These are phyloP conservation scores for Phocoena phocoena DNA, from an alignment of 2,113 vertebrate species.

Conservation along the genomic window DNA sequence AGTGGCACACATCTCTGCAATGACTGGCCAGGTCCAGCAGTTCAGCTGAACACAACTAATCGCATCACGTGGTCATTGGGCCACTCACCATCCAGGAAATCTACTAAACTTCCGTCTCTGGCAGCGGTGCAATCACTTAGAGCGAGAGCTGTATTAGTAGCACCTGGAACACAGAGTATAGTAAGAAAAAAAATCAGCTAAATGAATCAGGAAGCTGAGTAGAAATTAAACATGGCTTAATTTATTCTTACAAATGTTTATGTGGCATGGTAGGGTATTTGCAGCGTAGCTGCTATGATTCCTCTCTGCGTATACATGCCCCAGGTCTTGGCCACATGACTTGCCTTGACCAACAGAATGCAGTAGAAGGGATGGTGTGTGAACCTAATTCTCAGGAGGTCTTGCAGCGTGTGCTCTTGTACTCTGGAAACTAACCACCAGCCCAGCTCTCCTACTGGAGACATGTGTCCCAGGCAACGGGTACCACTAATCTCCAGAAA, in stretches of 20 bases:
- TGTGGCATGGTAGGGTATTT: background rate
- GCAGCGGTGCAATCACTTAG: background rate
- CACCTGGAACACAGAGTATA: no score
- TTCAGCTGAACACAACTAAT: background rate
- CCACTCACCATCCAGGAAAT: background rate
- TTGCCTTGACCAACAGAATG: background rate
- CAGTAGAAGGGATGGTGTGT: background rate
- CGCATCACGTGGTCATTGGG: background rate
- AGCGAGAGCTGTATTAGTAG: background rate
- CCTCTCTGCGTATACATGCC: accelerated
- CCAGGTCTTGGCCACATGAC: background rate
- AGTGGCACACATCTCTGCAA: background rate
- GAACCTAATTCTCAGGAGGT: background rate
- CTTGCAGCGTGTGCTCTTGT: background rate
- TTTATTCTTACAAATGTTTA: background rate
- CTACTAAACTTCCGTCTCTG: background rate
- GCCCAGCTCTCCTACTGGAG: background rate
- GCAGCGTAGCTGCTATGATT: background rate
- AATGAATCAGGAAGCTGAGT: background rate
- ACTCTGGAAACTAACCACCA: background rate
- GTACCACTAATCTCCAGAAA: background rate
- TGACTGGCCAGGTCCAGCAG: background rate
- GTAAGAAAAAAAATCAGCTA: background rate
- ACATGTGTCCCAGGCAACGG: background rate
- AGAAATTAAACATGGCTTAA: background rate